A percentile compares a stretch with the other conserved stretches of the same genome.
Conservation (phyloP, 2,888 invertebrate genomes). For the Chaetogeoica ovagalla region DNA sequence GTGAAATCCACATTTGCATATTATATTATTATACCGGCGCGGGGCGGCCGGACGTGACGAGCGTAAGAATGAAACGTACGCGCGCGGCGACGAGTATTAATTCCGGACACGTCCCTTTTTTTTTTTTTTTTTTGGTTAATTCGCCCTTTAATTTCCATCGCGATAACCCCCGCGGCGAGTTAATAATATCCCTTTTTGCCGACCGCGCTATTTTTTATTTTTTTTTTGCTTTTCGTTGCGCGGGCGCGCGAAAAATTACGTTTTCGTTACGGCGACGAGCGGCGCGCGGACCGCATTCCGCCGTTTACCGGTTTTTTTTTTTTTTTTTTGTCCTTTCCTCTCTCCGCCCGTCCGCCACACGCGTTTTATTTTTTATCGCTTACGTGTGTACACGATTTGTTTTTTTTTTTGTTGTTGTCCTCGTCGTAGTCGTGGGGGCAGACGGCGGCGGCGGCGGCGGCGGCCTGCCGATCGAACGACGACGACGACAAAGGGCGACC, state of each 20-base stretch:
- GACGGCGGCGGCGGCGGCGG: too few species aligned
- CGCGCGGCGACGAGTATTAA: slow-evolving; percentile 9
- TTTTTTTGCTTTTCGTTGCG: not conserved
- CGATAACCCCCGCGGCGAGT: slow-evolving; percentile 27
- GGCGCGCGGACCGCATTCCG: slow-evolving; percentile 37
- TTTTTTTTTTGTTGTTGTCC: not conserved
- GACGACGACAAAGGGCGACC: slow-evolving; percentile 22
- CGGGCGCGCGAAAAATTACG: slow-evolving; percentile 31
- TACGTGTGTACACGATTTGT: too few species aligned
- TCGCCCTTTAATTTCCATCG: slow-evolving; percentile 50
- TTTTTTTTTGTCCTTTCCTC: not conserved
- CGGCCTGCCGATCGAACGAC: not conserved
- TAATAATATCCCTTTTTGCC: slow-evolving; percentile 39
- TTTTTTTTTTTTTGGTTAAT: too few species aligned
- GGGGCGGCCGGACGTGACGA: slow-evolving; percentile 34
- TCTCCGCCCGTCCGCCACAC: not conserved
- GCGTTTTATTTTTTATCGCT: slow-evolving; percentile 10
- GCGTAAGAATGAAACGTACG: not conserved
- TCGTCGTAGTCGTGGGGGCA: not conserved
- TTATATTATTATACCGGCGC: too few species aligned
- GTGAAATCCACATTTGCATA: slow-evolving; percentile 42
- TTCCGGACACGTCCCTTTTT: slow-evolving; percentile 47
- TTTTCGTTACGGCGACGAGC: slow-evolving; percentile 35
- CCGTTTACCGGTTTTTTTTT: slow-evolving; percentile 36
- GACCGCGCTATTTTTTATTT: not conserved